Conservation (phyloP, 2,888 invertebrate genomes). For the Cerceris rybyensis region DNA sequence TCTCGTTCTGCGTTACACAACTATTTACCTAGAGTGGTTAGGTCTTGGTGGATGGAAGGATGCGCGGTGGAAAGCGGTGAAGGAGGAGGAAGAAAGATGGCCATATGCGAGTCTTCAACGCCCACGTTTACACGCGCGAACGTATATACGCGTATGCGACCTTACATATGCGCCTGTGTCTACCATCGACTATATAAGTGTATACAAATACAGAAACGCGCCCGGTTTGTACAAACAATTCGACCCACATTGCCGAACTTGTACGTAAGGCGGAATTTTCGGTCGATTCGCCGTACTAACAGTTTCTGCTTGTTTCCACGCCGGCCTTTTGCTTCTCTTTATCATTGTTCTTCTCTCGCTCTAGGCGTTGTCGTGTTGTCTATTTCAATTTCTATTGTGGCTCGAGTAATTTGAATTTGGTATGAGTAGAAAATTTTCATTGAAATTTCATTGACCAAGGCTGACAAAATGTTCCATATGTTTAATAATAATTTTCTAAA, state of each 20-base stretch:
- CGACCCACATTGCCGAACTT: constrained; percentile 67
- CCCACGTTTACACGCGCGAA: constrained; percentile 49
- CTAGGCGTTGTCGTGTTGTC: constrained; percentile 12
- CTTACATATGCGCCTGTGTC: neutral
- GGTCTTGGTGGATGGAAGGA: constrained; percentile 23
- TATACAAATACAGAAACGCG: constrained; percentile 71
- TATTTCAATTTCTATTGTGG: neutral
- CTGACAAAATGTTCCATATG: no score
- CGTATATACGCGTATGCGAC: neutral
- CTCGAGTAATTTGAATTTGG: no score
- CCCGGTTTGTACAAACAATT: constrained; percentile 78
- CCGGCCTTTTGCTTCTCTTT: constrained; percentile 14
- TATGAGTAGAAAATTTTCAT: constrained; percentile 1
- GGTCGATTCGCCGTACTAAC: constrained; percentile 67
- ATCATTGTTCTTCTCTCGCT: constrained; percentile 33
- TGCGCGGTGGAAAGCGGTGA: constrained; percentile 34
- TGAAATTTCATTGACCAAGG: neutral
- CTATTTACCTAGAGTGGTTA: constrained; percentile 54
- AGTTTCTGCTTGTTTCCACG: constrained; percentile 69
- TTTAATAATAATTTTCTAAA: no score
- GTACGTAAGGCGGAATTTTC: constrained; percentile 65
- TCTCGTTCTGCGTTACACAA: constrained; percentile 76
- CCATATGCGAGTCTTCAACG: constrained; percentile 66
- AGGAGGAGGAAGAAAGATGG: constrained; percentile 40
- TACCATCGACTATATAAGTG: constrained; percentile 57